Base-by-base conservation (phyloP, 2,888 invertebrate genomes). In the Apodemia zela region DNA sequence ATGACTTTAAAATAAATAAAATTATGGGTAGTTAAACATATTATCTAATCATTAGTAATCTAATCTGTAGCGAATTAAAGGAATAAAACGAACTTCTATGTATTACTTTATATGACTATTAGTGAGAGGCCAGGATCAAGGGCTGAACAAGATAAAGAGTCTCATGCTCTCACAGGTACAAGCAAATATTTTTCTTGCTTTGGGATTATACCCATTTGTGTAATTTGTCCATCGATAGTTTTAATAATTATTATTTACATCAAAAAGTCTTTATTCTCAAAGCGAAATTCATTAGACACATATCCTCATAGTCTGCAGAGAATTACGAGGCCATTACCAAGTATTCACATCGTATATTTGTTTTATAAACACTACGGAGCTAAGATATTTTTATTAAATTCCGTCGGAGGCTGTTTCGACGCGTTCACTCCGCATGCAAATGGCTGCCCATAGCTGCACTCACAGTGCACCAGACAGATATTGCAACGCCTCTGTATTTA, bases 331-430 rank as follows among this genome's bases (percentile, higher is more conserved):
- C 65, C 42, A 61, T 59, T 65, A 73, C 76, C 75, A 75, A 77
- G 76, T 76, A 74, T 75, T 75, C 73, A 75, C 73, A 75, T 76
- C 76, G 77, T 78, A 77, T 74, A 72, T 83, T 82, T 82, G 81
- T 83, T 82, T 82, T 80, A 81, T 79, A 83, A 84, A 84, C 82
- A 79, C 81, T 67, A 72, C 68, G 77, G 76, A 77, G 77, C 77
- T 83, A 80, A 87, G 83, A 88, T 88, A 87, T 88, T 90, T 88
- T 88, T 90, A 89, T 90, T 88, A 90, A 90, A 89, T 89, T 88
- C 87, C 85, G 73, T 71, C 71, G 71, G 82, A 85, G 88, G 86
- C 88, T 79, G 85, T 85, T 84, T 80, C 79, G 76, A 79, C 78
- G 82, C 77, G 61, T 64, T 66, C 51, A 79, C 78, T 80, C 78